Conservation (phyloP, 2,113 vertebrate genomes). For the Ammodramus savannarum region DNA sequence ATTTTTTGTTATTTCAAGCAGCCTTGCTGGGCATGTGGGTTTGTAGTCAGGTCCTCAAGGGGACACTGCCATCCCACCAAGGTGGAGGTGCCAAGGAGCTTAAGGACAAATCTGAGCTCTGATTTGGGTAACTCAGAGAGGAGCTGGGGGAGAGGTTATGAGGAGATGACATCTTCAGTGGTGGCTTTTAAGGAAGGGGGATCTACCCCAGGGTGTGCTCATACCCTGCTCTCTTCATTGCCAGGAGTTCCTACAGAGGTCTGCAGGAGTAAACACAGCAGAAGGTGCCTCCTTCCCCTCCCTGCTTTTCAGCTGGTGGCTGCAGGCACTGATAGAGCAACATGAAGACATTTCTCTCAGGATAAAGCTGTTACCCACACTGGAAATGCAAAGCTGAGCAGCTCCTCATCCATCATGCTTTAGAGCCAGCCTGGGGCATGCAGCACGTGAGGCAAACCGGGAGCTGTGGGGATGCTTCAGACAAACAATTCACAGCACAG, state of each 20-base stretch:
- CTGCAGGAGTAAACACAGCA: not conserved
- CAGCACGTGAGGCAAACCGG: not conserved
- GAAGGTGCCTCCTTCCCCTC: not conserved
- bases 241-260: not conserved
- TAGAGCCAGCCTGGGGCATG: not conserved
- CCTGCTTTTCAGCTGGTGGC: not conserved
- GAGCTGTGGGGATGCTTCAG: not conserved
- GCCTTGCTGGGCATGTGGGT: not conserved
- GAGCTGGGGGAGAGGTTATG: not conserved
- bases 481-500: not conserved
- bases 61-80: not conserved
- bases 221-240: not conserved
- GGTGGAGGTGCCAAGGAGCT: not conserved
- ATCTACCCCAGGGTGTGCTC: not conserved
- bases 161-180: rapidly evolving
- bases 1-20: not conserved
- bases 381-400: not conserved
- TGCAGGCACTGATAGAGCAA: not conserved
- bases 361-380: rapidly evolving
- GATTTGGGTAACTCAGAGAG: not conserved
- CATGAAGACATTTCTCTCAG: not conserved
- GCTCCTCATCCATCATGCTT: not conserved
- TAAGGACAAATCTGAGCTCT: not conserved
- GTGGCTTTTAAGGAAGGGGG: not conserved
- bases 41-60: not conserved